A percentile compares a stretch with the other conserved stretches of the same genome.
Conservation (phyloP, 2,797 vertebrate species). For the Pangasius djambal region DNA sequence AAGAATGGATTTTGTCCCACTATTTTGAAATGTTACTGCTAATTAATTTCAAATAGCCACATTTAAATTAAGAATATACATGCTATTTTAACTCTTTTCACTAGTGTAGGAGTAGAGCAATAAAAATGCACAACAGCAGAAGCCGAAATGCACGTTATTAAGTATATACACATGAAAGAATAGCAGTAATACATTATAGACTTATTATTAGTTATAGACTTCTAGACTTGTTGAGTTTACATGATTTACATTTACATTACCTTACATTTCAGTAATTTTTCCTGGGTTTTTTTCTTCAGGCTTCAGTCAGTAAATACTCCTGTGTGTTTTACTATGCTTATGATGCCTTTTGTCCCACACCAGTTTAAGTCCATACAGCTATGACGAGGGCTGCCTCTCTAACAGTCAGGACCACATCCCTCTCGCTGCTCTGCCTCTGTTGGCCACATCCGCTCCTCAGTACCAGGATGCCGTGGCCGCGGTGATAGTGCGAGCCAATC, state of each 20-base stretch:
- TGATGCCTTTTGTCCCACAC: constrained; percentile 20
- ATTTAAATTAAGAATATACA: too few relatives aligned
- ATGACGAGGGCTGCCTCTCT: constrained; percentile 93
- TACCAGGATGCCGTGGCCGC: constrained; percentile 93
- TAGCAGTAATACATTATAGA: neutral
- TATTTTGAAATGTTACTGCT: too few relatives aligned
- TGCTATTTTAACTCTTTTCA: too few relatives aligned
- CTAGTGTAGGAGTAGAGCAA: too few relatives aligned
- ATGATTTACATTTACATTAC: neutral
- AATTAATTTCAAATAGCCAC: too few relatives aligned
- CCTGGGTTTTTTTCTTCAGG: neutral
- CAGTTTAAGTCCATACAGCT: constrained; percentile 95
- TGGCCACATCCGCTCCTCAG: constrained; percentile 93
- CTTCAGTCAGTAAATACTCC: neutral
- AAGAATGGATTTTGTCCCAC: too few relatives aligned
- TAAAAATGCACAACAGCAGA: too few relatives aligned
- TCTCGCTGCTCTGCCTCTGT: constrained; percentile 89
- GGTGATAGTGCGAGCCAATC: constrained; percentile 92
- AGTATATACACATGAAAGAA: neutral
- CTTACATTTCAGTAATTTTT: neutral
- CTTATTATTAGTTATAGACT: too few relatives aligned
- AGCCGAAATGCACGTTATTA: neutral
- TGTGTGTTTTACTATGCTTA: neutral
- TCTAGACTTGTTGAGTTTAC: neutral
- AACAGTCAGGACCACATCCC: constrained; percentile 99